phyloP scores from a whole-genome alignment of 2,888 invertebrate genomes.

The Masnerella sp. region DNA sequence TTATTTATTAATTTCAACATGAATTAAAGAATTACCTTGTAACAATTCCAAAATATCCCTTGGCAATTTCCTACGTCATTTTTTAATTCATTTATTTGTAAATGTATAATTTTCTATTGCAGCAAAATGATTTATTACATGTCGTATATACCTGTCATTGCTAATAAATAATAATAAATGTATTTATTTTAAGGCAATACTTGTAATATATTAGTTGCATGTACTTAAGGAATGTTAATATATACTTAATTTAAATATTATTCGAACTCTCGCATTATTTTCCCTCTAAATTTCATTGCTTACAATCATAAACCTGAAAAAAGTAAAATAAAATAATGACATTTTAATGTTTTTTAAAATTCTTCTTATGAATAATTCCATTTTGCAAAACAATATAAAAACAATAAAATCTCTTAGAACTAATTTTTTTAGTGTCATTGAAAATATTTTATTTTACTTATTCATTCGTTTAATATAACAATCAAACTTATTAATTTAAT shows the following conservation, averaged over 20 bases:
- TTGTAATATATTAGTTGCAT: constrained; percentile 73
- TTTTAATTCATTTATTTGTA: constrained; percentile 17
- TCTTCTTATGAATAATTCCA: no score
- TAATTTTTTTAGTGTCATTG: no score
- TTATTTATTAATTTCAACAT: no score
- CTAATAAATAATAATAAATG: constrained; percentile 30
- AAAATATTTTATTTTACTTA: no score
- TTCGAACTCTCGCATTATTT: constrained; percentile 70
- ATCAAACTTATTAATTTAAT: no score
- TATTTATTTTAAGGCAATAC: constrained; percentile 70
- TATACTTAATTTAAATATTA: constrained; percentile 71
- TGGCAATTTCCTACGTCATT: neutral
- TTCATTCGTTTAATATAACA: no score
- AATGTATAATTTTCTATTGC: constrained; percentile 32
- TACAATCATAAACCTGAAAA: no score
- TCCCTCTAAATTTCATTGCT: constrained; percentile 61
- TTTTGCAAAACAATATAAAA: no score
- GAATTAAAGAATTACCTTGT: no score
- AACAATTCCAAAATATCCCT: neutral
- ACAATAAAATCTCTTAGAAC: no score
- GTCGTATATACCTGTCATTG: constrained; percentile 34
- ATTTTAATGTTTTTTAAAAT: no score
- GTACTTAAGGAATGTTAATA: constrained; percentile 75
- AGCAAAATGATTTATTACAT: constrained; percentile 20
- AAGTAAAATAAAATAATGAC: no score